Conservation (phyloP, 2,888 invertebrate genomes). For the Nesidiocoris tenuis region DNA sequence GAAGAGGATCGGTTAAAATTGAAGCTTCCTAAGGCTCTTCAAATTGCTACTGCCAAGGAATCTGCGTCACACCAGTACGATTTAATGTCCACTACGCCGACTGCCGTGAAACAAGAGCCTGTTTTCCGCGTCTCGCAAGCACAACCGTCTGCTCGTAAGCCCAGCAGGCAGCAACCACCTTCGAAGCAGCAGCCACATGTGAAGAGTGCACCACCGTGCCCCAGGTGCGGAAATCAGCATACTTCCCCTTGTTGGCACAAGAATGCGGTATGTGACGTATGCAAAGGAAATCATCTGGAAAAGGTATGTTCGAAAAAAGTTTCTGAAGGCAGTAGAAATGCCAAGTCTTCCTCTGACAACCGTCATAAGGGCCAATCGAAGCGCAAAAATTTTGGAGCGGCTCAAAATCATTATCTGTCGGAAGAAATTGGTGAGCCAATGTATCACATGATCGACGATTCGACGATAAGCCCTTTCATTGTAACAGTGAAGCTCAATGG, state of each 20-base stretch:
- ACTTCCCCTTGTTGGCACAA: too few species aligned
- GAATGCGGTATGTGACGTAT: too few species aligned
- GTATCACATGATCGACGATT: neutral
- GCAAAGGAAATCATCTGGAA: neutral
- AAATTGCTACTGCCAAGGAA: neutral
- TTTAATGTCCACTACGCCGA: too few species aligned
- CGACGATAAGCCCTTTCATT: neutral
- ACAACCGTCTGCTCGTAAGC: too few species aligned
- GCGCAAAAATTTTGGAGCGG: neutral
- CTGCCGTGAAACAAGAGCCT: too few species aligned
- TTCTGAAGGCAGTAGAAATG: neutral
- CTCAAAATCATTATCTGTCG: neutral
- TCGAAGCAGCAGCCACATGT: too few species aligned
- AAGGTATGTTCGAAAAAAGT: neutral
- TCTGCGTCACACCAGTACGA: neutral
- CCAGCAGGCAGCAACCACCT: too few species aligned
- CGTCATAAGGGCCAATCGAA: neutral
- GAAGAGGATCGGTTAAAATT: neutral
- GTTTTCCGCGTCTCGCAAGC: too few species aligned
- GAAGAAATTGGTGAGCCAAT: conserved; percentile 1
- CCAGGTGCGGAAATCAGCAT: too few species aligned
- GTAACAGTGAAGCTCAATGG: neutral
- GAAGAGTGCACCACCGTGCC: too few species aligned
- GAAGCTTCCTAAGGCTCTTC: neutral
- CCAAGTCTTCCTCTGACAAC: neutral